Evolutionary conservation across 1,140 invertebrate genomes (phyloP), one percentile per base, ranked within the genome.

Genomic region (Agraylea sexmaculata): DNA sequence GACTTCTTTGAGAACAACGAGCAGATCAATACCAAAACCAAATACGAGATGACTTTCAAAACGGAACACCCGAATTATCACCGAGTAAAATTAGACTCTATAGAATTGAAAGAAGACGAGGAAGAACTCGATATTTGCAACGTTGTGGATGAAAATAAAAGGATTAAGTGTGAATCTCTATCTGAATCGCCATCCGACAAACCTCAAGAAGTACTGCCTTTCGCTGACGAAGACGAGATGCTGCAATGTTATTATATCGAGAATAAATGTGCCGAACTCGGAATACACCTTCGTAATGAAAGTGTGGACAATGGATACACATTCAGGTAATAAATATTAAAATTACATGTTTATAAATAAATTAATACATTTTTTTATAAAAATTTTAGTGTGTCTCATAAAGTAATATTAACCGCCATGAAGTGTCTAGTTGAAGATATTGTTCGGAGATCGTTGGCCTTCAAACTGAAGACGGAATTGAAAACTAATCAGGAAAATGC

Each of bases 271-370:
- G 51, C 53, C 0, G 58, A 66, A 21, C 54, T 66, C 1, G 64
- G 64, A 0, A 46, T 67, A 0, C 61, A 65, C 40, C 40, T 67
- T 33, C 48, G 62, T 28, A 63, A 64, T 39, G 63, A 67, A 27
- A 54, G 60, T 47, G 51, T 67, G 6, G 64, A 62, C 0, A 55
- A 54, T 20, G 62, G 63, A 11, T 63, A 53, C 32, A 55, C 52
- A 29, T 61, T 62, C 41, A 62, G 60, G 59, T 64, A 5, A 5
- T 40, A 11, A 12, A 12, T 37, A 15, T 25, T 15, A 17, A 33
- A 36, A 13, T 45, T 33, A 36, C 13, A 42, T 46, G 25, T 47
- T 12, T 12, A n/a, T 7, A 15, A n/a, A 32, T 10, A 7, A n/a
- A 32, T 7, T 7, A 32, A 17, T 7, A 7, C 8, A 17, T 7